These are phyloP conservation scores for Dicyrtoma fusca DNA, from an alignment of 2,888 invertebrate genomes.

Conservation along the genomic window DNA sequence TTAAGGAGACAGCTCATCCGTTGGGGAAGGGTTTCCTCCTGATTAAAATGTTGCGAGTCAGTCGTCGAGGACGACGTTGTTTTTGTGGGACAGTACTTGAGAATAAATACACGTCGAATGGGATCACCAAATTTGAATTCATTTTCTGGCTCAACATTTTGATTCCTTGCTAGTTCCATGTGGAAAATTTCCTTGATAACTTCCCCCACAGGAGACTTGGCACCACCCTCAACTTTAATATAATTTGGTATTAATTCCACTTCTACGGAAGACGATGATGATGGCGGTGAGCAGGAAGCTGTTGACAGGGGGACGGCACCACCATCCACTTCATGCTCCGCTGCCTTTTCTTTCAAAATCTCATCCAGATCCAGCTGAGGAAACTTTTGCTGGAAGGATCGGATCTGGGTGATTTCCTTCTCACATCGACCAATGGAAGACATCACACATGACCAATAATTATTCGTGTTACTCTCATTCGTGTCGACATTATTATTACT, in stretches of 20 bases:
- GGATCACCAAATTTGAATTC: constrained; percentile 55
- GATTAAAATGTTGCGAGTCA: constrained; percentile 26
- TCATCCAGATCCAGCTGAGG: constrained; percentile 39
- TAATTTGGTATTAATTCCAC: constrained; percentile 49
- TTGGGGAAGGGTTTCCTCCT: constrained; percentile 63
- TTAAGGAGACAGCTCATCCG: constrained; percentile 72
- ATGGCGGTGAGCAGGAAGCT: too few relatives aligned
- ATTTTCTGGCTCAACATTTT: constrained; percentile 46
- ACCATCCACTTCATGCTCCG: constrained; percentile 17
- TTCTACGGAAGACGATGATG: constrained; percentile 7
- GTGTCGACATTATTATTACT: constrained; percentile 33
- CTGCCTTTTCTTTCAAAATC: constrained; percentile 31
- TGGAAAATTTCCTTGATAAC: constrained; percentile 53
- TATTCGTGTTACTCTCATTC: constrained; percentile 36
- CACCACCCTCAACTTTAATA: constrained; percentile 53
- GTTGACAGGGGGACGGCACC: neutral
- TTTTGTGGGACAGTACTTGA: constrained; percentile 52
- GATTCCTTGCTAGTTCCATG: constrained; percentile 48
- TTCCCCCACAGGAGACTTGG: constrained; percentile 49
- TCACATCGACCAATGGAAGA: constrained; percentile 47
- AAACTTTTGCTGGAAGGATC: constrained; percentile 55
- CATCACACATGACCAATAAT: constrained; percentile 46
- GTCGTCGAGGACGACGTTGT: constrained; percentile 1
- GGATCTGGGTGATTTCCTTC: constrained; percentile 52
- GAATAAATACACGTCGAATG: constrained; percentile 50